A percentile compares a stretch with the other conserved stretches of the same genome.
Conservation (phyloP, 2,113 vertebrate genomes). For the Phocoena phocoena region DNA sequence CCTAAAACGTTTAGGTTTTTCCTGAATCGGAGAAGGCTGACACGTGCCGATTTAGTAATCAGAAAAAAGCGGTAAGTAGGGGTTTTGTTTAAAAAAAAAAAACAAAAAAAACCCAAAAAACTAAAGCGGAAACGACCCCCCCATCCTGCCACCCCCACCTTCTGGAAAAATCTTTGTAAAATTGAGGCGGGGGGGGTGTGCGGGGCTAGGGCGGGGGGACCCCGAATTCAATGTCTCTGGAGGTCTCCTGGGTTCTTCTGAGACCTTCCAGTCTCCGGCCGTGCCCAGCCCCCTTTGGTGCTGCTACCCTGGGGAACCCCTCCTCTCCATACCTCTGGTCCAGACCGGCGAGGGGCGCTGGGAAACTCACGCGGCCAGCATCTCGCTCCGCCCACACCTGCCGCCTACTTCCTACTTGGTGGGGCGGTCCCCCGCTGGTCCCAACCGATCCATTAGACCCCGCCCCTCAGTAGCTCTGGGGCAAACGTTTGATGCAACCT, state of each 20-base stretch:
- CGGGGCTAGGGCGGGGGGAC: accelerated
- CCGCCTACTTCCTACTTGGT: background rate
- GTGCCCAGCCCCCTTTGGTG: background rate
- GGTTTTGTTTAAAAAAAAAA: background rate
- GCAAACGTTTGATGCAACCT: too few species aligned
- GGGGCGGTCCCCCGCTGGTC: accelerated
- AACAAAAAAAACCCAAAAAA: too few species aligned
- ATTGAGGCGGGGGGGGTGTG: too few species aligned
- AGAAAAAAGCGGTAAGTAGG: background rate
- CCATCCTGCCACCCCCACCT: accelerated
- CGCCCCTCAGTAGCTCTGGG: accelerated
- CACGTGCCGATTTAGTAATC: background rate
- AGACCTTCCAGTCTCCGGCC: background rate
- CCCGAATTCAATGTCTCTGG: background rate
- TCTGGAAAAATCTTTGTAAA: background rate
- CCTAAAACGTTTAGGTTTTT: background rate
- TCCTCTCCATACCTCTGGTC: too few species aligned
- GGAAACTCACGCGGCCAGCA: background rate
- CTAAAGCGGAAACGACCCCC: background rate
- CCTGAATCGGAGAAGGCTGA: background rate
- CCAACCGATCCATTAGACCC: accelerated
- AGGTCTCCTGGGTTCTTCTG: background rate
- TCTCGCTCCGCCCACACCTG: accelerated
- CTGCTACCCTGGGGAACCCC: accelerated
- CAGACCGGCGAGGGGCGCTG: background rate